Evolutionary conservation across 53 echinoderm and acorn worm species (phyloP).

Genomic region (Zoroaster sp.): DNA sequence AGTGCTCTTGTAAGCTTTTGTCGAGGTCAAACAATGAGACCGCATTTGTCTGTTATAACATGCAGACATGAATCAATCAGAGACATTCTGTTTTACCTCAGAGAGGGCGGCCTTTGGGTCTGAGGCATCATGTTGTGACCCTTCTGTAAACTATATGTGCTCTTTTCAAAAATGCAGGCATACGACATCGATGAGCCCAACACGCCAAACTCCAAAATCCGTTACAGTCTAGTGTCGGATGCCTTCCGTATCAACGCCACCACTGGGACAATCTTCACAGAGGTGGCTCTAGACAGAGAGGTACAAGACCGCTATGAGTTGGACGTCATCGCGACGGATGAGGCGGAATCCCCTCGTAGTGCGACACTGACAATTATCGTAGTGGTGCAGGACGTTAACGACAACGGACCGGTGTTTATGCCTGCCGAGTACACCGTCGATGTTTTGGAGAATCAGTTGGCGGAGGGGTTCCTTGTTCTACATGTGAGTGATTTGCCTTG

Average conservation of each 20-base stretch:
- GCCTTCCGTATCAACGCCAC: conserved; percentile 60
- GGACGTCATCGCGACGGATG: conserved; percentile 58
- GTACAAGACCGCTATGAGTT: conserved; percentile 47
- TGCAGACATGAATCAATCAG: no score
- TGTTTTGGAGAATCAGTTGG: conserved; percentile 35
- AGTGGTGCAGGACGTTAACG: conserved; percentile 70
- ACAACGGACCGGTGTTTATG: conserved; percentile 73
- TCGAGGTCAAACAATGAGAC: not conserved
- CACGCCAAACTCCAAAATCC: conserved; percentile 60
- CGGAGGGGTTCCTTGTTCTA: conserved; percentile 51
- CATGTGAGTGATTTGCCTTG: conserved; percentile 59
- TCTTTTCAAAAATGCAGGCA: conserved; percentile 50
- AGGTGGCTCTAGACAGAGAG: conserved; percentile 70
- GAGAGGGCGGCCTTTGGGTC: no score
- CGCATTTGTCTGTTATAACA: not conserved
- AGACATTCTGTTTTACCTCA: no score
- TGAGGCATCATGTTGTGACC: not conserved
- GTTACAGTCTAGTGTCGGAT: conserved; percentile 59
- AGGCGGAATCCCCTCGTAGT: conserved; percentile 45
- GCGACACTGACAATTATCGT: conserved; percentile 50
- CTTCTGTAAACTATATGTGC: not conserved
- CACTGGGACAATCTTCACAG: conserved; percentile 63
- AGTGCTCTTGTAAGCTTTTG: not conserved
- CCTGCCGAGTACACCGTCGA: conserved; percentile 41
- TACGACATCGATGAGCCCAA: conserved; percentile 61